phyloP scores from a whole-genome alignment of 2,797 vertebrate species.

The Phaenicophaeus curvirostris region DNA sequence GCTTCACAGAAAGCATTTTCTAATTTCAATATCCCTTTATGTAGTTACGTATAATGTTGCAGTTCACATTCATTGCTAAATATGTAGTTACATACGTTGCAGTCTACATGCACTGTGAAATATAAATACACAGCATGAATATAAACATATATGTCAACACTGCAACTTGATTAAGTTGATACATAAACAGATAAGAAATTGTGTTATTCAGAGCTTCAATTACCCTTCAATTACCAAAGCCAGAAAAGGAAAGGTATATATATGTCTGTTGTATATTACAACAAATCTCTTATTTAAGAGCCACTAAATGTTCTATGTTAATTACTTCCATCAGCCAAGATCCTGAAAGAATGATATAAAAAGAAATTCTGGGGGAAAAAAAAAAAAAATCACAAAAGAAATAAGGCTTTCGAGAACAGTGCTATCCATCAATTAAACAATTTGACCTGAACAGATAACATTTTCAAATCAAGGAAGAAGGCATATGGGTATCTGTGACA shows the following conservation, averaged over 20 bases:
- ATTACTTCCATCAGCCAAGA: not conserved
- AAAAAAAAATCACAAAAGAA: not conserved
- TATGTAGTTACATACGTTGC: not conserved
- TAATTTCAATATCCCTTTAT: not conserved
- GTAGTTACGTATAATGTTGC: not conserved
- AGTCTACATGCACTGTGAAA: not conserved
- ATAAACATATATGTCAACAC: not conserved
- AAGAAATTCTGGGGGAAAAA: not conserved
- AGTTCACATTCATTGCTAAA: not conserved
- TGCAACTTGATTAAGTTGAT: not conserved
- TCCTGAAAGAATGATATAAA: not conserved
- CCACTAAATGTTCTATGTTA: not conserved
- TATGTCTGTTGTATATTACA: not conserved
- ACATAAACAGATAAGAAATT: not conserved
- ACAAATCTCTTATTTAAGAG: not conserved
- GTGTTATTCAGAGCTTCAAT: not conserved
- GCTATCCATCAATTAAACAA: not conserved
- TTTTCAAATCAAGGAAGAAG: not conserved
- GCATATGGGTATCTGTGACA: not conserved
- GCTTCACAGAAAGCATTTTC: not conserved
- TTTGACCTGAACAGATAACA: not conserved
- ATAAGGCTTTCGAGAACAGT: not conserved
- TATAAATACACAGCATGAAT: not conserved
- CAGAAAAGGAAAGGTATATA: not conserved
- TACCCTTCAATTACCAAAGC: not conserved